Percentiles rank a stretch among this genome's conserved stretches.
These are phyloP conservation scores for Drosophila subobscura DNA, from an alignment of 1,140 invertebrate genomes.

Conservation along the genomic window DNA sequence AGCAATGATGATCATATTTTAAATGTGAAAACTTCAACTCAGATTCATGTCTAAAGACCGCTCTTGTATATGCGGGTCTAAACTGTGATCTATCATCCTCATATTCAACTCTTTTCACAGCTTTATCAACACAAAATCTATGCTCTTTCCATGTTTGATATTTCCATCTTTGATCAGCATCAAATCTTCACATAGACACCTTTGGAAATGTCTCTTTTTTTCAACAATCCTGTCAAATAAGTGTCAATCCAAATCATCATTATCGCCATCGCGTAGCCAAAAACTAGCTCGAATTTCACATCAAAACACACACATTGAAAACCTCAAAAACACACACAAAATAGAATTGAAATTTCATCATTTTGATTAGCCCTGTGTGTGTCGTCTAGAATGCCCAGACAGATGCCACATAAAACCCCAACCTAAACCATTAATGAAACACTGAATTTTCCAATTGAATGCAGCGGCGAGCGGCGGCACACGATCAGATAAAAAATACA, in stretches of 20 bases:
- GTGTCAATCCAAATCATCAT: conserved; percentile 62
- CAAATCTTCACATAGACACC: conserved; percentile 22
- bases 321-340: conserved; percentile 11
- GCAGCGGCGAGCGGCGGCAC: conserved; percentile 54
- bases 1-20: no score
- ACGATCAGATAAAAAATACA: conserved; percentile 73
- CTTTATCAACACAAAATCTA: background rate
- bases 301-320: conserved; percentile 7
- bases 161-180: background rate
- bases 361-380: conserved; percentile 56
- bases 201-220: background rate
- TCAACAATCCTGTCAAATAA: conserved; percentile 64
- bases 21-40: no score
- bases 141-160: no score
- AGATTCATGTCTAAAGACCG: no score
- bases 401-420: conserved; percentile 62
- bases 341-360: conserved; percentile 73
- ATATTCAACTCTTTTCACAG: background rate
- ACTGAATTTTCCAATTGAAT: conserved; percentile 71
- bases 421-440: conserved; percentile 67
- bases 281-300: conserved; percentile 66
- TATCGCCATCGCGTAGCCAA: conserved; percentile 46
- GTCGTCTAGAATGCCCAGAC: conserved; percentile 45
- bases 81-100: no score
- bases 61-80: no score